Percentiles rank a stretch among this genome's conserved stretches.
phyloP scores from a whole-genome alignment of 2,113 vertebrate genomes.

The Elgaria multicarinata region DNA sequence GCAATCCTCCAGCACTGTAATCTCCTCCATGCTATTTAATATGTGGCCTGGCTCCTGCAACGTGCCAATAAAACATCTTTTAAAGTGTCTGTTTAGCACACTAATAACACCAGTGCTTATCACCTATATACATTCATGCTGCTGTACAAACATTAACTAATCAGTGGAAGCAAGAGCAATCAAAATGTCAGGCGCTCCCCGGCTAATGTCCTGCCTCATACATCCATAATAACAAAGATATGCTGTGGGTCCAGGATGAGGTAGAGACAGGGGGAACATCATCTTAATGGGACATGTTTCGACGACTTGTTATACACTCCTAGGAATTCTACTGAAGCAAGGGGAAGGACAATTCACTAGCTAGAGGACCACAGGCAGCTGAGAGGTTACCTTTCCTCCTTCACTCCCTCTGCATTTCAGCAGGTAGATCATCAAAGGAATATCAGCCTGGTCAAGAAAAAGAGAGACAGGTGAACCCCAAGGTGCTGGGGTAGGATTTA shows the following conservation, averaged over 20 bases:
- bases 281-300: neutral
- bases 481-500: neutral
- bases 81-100: constrained; percentile 56
- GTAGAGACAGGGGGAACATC: neutral
- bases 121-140: constrained; percentile 18
- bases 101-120: constrained; percentile 47
- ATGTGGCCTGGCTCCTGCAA: constrained; percentile 38
- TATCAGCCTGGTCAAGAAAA: neutral
- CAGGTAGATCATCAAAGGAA: neutral
- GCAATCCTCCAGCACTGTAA: neutral
- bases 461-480: neutral
- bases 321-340: neutral
- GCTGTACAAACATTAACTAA: constrained; percentile 46
- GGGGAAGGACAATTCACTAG: neutral
- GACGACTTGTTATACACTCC: neutral
- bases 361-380: neutral
- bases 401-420: too few relatives aligned
- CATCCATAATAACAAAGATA: constrained; percentile 23
- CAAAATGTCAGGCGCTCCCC: constrained; percentile 7
- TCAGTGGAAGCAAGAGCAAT: constrained; percentile 43
- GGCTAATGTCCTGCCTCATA: constrained; percentile 20
- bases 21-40: constrained; percentile 33
- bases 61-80: constrained; percentile 62
- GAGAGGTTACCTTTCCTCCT: neutral
- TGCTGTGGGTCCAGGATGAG: neutral